A percentile compares a stretch with the other conserved stretches of the same genome.
Evolutionary conservation across 2,888 invertebrate species (phyloP).

Genomic region (Hydriomena furcata): DNA sequence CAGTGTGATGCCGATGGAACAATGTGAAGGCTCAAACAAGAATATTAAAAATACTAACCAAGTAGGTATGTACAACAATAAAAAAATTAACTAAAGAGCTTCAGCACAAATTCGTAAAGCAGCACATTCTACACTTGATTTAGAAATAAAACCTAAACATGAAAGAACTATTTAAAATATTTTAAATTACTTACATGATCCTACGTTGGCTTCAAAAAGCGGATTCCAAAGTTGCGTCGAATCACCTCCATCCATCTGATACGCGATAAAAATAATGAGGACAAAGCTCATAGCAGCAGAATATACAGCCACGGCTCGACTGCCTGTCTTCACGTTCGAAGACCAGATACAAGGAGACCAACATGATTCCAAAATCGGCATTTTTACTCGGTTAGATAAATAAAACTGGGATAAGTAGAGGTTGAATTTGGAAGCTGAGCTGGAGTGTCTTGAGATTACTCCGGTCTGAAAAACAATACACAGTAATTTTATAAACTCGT

Average conservation of each 20-base stretch:
- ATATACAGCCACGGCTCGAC: slow-evolving; percentile 91
- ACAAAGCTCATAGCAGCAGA: slow-evolving; percentile 89
- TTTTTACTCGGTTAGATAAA: too few relatives aligned
- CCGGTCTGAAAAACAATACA: slow-evolving; percentile 10
- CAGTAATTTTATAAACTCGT: too few relatives aligned
- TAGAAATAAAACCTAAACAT: too few relatives aligned
- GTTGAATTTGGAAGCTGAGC: background rate
- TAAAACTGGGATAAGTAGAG: too few relatives aligned
- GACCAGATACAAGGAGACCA: slow-evolving; percentile 96
- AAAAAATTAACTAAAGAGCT: too few relatives aligned
- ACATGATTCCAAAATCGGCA: slow-evolving; percentile 90
- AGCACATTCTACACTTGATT: too few relatives aligned
- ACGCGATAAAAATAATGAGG: slow-evolving; percentile 88
- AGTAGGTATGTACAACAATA: too few relatives aligned
- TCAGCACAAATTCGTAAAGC: too few relatives aligned
- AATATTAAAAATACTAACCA: too few relatives aligned
- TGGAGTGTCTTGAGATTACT: background rate
- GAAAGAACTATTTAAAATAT: slow-evolving; percentile 58
- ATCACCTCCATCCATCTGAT: slow-evolving; percentile 94
- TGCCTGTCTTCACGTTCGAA: slow-evolving; percentile 89
- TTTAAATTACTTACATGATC: slow-evolving; percentile 89
- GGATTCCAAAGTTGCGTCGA: slow-evolving; percentile 95
- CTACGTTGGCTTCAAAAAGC: slow-evolving; percentile 94
- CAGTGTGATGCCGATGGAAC: too few relatives aligned
- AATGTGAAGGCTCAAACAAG: too few relatives aligned